Percentiles rank a stretch among this genome's conserved stretches.
Evolutionary conservation across 2,113 vertebrate species (phyloP).

Genomic region (Octodon degus): DNA sequence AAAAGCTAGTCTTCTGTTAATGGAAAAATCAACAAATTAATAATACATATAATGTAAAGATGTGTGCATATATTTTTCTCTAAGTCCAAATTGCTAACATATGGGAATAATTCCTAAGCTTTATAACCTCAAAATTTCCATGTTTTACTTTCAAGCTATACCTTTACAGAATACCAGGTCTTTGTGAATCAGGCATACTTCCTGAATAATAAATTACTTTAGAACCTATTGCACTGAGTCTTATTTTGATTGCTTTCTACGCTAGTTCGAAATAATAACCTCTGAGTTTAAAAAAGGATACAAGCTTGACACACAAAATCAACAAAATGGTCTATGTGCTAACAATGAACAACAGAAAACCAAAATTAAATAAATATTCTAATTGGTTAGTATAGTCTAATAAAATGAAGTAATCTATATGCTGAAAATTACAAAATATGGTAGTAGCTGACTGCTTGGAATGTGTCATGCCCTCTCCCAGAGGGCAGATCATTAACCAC

Average conservation of each 20-base stretch:
- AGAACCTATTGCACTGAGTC: conserved; percentile 3
- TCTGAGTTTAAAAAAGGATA: conserved; percentile 46
- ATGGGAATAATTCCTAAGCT: conserved; percentile 11
- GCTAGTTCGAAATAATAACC: background rate
- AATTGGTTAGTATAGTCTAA: background rate
- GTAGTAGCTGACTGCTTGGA: background rate
- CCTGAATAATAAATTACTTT: conserved; percentile 36
- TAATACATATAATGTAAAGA: conserved; percentile 3
- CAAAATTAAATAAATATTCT: conserved; percentile 7
- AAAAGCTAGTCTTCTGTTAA: conserved; percentile 17
- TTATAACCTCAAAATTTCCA: conserved; percentile 26
- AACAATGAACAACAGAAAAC: conserved; percentile 18
- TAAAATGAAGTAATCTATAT: background rate
- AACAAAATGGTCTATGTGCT: conserved; percentile 1
- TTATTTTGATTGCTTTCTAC: background rate
- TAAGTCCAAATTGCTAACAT: conserved; percentile 36
- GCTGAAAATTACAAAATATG: conserved; percentile 4
- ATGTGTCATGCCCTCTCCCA: background rate
- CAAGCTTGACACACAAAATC: background rate
- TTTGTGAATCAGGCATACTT: background rate
- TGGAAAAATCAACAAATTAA: conserved; percentile 39
- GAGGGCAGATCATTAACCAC: background rate
- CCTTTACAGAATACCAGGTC: background rate
- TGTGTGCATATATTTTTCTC: conserved; percentile 24
- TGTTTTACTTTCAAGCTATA: background rate